Base-by-base conservation (phyloP, 2,888 invertebrate species). In the Isotomurus palustris region DNA sequence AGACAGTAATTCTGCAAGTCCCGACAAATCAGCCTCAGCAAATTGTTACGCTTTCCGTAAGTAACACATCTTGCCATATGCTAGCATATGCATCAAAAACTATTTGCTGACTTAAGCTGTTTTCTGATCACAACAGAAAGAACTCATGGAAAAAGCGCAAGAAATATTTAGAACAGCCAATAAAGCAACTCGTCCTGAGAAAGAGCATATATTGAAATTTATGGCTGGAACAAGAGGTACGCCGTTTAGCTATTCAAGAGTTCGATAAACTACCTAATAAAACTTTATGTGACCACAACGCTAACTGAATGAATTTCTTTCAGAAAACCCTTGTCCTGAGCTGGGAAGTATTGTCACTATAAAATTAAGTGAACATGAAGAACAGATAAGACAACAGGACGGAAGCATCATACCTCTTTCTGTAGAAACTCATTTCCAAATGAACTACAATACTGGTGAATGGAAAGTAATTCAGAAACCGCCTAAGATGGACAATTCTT, bases 131-230 rank as follows among this genome's bases (percentile, higher is more conserved):
- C 80, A 80, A 12, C 79, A 94, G 92, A 85, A 88, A 74, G 94
- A 95, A 76, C 92, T 95, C 83, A 93, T 94, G 85, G 79, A 90
- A 75, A 92, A 94, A 75, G 96, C 95, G 1, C 94, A 95, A 75
- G 94, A 96, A 74, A 95, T 97, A 91, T 96, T 97, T 81, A 81
- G 88, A 54, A 91, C 88, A 63, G 94, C 96, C 36, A 96, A 96
- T 76, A 88, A 91, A 73, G 94, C 97, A 52, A 95, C 95, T 2
- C 79, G 95, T 68, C 93, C 94, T 1, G 96, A 97, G 75, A 97
- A 97, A 75, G 94, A 95, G 53, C 86, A 97, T 51, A 97, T 97
- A 74, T 82, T 97, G 29, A 94, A 95, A 67, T 97, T 97, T 74
- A 96, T 97, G 93, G 95, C 95, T 50, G 97, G 96, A n/a, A 89